These are phyloP conservation scores for Lepus townsendii DNA, from an alignment of 2,797 vertebrate genomes.

Conservation along the genomic window DNA sequence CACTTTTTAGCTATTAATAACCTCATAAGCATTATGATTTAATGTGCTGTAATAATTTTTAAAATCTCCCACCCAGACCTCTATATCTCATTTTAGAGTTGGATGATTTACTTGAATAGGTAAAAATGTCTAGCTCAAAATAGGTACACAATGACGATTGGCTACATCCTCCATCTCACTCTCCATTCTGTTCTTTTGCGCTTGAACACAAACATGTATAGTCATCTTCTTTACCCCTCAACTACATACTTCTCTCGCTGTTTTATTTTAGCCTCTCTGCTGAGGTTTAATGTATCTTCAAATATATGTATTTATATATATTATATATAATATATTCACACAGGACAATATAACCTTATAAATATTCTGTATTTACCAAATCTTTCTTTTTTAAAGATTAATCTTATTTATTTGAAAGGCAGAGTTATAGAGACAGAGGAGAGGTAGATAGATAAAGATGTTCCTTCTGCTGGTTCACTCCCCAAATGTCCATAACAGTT, in stretches of 20 bases:
- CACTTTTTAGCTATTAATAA: conserved; percentile 3
- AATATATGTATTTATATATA: conserved; percentile 31
- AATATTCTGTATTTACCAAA: not conserved
- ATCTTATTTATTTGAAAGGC: no score
- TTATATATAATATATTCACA: conserved; percentile 23
- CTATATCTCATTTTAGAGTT: conserved; percentile 33
- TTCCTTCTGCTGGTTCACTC: no score
- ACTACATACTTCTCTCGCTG: not conserved
- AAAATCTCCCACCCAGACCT: conserved; percentile 14
- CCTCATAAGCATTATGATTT: conserved; percentile 18
- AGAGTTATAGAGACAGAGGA: no score
- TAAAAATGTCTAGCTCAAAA: conserved; percentile 53
- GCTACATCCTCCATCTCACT: not conserved
- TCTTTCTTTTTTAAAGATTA: no score
- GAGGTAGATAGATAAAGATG: no score
- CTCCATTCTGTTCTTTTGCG: not conserved
- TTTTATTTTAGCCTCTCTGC: conserved; percentile 18
- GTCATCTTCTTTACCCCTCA: not conserved
- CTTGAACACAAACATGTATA: not conserved
- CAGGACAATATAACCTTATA: not conserved
- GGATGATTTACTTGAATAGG: conserved; percentile 41
- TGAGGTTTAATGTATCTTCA: not conserved
- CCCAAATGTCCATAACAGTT: no score
- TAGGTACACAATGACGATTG: not conserved
- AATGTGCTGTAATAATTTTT: conserved; percentile 25